Conservation (phyloP, 2,888 invertebrate genomes). For the Epinotia nisella region DNA sequence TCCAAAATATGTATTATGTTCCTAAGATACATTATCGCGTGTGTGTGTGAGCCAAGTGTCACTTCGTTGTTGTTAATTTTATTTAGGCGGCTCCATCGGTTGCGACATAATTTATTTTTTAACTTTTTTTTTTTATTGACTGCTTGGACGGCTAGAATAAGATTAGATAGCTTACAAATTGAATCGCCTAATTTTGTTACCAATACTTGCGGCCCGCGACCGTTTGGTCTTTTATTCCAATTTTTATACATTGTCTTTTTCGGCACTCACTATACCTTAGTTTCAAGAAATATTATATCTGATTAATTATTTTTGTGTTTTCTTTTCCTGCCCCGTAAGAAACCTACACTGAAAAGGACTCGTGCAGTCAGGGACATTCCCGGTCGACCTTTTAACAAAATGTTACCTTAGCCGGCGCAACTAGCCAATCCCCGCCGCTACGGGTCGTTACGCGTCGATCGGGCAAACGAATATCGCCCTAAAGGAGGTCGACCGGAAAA, state of each 20-base stretch:
- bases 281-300: slow-evolving; percentile 39
- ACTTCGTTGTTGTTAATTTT: slow-evolving; percentile 64
- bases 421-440: too few relatives aligned
- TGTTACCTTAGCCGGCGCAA: too few relatives aligned
- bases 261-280: slow-evolving; percentile 36
- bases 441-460: too few relatives aligned
- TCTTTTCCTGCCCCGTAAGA: slow-evolving; percentile 9
- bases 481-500: too few relatives aligned
- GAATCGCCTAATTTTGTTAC: slow-evolving; percentile 64
- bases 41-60: slow-evolving; percentile 43
- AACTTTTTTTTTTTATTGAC: slow-evolving; percentile 50
- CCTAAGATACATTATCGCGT: slow-evolving; percentile 31
- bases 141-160: slow-evolving; percentile 48
- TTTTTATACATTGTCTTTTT: slow-evolving; percentile 43
- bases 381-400: too few relatives aligned
- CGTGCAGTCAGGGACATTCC: too few relatives aligned
- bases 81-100: slow-evolving; percentile 69
- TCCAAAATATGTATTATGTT: slow-evolving; percentile 37
- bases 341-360: too few relatives aligned
- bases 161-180: slow-evolving; percentile 58
- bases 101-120: slow-evolving; percentile 54
- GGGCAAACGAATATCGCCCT: too few relatives aligned
- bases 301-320: slow-evolving; percentile 51
- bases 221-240: slow-evolving; percentile 31
- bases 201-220: slow-evolving; percentile 49